Evolutionary conservation across 2,888 invertebrate genomes (phyloP), one percentile per base, ranked within the genome.

Genomic region (Apamea epomidion): DNA sequence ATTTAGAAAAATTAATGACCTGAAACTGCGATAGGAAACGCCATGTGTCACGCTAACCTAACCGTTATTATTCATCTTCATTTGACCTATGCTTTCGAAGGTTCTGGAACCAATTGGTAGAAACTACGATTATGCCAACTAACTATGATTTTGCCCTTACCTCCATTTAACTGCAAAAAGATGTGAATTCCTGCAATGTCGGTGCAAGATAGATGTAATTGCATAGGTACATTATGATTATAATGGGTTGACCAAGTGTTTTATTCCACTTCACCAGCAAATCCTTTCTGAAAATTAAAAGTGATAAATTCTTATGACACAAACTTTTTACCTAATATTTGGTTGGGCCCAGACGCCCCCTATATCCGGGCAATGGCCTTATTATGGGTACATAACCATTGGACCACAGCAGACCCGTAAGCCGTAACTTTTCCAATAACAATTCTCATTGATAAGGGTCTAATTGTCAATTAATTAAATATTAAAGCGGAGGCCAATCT

Each of bases 381-480:
- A 73, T 85, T 77, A 81, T 79, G 58, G 80, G 65, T 64, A 74
- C 80, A 81, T 82, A 85, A 88, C 72, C 85, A 87, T 82, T 71
- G 73, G 70, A 84, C 81, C 80, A 73, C 81, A 78, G 65, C 67
- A 71, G 77, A 69, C 74, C 73, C 77, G 54, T 51, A 75, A 75
- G 76, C 75, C 77, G 86, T 90, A 91, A 91, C 90, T 90, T 92
- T 92, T 85, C 86, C 90, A 90, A 92, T 92, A 92, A 91, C 91
- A 90, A 87, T 93, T 92, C 87, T 83, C 88, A 91, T 91, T 91
- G 90, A 91, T 91, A 91, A 90, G 90, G 92, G 91, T 92, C 91
- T 93, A 91, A 92, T 91, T 92, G 91, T 90, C 91, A 92, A 92
- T 93, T 93, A 93, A 93, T 93, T 93, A 93, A 93, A 93, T 92